Evolutionary conservation across 2,888 invertebrate species (phyloP).

Genomic region (Gonocerus acuteangulatus): DNA sequence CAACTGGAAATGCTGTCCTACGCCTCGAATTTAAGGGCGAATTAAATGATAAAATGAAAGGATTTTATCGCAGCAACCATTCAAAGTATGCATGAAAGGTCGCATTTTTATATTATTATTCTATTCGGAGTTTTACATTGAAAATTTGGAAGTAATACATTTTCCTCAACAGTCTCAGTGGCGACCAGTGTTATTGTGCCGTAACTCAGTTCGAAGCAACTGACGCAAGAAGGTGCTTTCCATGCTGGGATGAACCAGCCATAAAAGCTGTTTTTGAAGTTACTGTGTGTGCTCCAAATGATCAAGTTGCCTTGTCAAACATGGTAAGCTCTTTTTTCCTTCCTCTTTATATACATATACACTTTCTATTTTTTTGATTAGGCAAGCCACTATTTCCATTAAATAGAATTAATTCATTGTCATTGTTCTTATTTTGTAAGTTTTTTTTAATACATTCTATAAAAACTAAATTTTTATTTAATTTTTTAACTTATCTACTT

Average conservation of each 20-base stretch:
- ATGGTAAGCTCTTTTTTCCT: slow-evolving; percentile 57
- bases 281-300: slow-evolving; percentile 61
- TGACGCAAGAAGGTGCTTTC: slow-evolving; percentile 87
- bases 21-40: slow-evolving; percentile 71
- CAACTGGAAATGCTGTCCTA: slow-evolving; percentile 52
- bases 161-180: slow-evolving; percentile 45
- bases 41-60: slow-evolving; percentile 88
- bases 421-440: too few relatives aligned
- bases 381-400: too few relatives aligned
- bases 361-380: too few relatives aligned
- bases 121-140: not conserved
- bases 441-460: too few relatives aligned
- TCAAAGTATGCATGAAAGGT: slow-evolving; percentile 51
- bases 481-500: too few relatives aligned
- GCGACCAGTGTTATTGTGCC: slow-evolving; percentile 73
- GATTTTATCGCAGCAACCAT: slow-evolving; percentile 90
- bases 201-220: slow-evolving; percentile 89
- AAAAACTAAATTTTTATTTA: too few relatives aligned
- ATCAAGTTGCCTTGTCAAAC: slow-evolving; percentile 83
- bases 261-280: slow-evolving; percentile 92
- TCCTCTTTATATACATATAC: not conserved
- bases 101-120: slow-evolving; percentile 48
- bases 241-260: slow-evolving; percentile 97
- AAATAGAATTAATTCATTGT: too few relatives aligned
- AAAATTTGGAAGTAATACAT: not conserved